Percentiles rank a stretch among this genome's conserved stretches.
Evolutionary conservation across 2,797 vertebrate species (phyloP).

Genomic region (Gymnoscopelus braueri): DNA sequence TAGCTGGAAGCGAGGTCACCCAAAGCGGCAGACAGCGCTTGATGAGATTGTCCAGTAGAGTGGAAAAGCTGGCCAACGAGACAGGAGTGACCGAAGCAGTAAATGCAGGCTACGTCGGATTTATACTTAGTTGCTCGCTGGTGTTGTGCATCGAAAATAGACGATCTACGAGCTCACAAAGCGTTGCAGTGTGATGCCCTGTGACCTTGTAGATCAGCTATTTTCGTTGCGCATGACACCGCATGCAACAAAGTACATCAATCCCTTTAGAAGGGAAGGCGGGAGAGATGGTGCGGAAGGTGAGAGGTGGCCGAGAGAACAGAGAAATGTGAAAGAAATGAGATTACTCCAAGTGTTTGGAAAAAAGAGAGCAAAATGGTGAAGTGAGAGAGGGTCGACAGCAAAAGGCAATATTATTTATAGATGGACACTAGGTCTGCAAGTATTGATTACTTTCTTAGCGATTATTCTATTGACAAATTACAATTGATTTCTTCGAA

Average conservation of each 20-base stretch:
- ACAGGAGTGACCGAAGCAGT: constrained; percentile 1
- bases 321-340: background rate
- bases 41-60: constrained; percentile 58
- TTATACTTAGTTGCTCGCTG: too few relatives aligned
- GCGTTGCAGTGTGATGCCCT: too few relatives aligned
- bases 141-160: too few relatives aligned
- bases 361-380: too few relatives aligned
- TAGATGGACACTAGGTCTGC: constrained; percentile 2
- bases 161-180: too few relatives aligned
- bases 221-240: too few relatives aligned
- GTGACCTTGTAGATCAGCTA: too few relatives aligned
- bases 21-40: background rate
- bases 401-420: constrained; percentile 39
- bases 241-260: too few relatives aligned
- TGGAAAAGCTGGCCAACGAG: constrained; percentile 27
- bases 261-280: background rate
- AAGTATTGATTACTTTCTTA: too few relatives aligned
- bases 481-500: too few relatives aligned
- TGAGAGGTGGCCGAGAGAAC: constrained; percentile 22
- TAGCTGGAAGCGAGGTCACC: constrained; percentile 33
- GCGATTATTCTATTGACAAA: too few relatives aligned
- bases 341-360: background rate
- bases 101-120: background rate
- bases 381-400: background rate
- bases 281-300: constrained; percentile 34